Evolutionary conservation across 35 echinoderm and acorn worm genomes (phyloP).

Genomic region (Antedon bifida): DNA sequence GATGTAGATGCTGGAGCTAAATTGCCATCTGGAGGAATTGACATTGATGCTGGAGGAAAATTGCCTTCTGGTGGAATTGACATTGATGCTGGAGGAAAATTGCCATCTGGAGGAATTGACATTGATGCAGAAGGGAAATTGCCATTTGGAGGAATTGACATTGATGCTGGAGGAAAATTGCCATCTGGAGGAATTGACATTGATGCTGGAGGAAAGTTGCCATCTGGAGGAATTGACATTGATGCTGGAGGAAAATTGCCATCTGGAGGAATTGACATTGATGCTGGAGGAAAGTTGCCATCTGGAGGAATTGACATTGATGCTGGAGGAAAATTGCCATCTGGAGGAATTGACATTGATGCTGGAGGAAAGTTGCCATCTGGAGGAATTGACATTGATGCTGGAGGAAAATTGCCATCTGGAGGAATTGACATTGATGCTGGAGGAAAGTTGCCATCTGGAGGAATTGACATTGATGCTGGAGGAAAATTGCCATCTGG

Average conservation of each 20-base stretch:
- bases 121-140: conserved; percentile 1
- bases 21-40: too few relatives aligned
- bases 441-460: conserved; percentile 9
- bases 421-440: conserved; percentile 5
- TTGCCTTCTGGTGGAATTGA: conserved; percentile 11
- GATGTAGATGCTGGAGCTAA: conserved; percentile 17
- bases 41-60: conserved; percentile 9
- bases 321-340: too few relatives aligned
- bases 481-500: conserved; percentile 29
- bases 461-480: conserved; percentile 18
- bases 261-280: background rate
- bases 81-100: conserved; percentile 19
- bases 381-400: background rate
- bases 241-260: conserved; percentile 5
- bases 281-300: background rate
- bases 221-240: conserved; percentile 1
- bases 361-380: conserved; percentile 12
- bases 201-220: background rate
- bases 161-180: conserved; percentile 26
- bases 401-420: background rate
- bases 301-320: too few relatives aligned
- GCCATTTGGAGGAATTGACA: background rate
- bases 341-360: too few relatives aligned
- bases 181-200: conserved; percentile 4
- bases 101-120: conserved; percentile 25